Conservation (phyloP, 2,888 invertebrate species). For the Stomorhina lunata region DNA sequence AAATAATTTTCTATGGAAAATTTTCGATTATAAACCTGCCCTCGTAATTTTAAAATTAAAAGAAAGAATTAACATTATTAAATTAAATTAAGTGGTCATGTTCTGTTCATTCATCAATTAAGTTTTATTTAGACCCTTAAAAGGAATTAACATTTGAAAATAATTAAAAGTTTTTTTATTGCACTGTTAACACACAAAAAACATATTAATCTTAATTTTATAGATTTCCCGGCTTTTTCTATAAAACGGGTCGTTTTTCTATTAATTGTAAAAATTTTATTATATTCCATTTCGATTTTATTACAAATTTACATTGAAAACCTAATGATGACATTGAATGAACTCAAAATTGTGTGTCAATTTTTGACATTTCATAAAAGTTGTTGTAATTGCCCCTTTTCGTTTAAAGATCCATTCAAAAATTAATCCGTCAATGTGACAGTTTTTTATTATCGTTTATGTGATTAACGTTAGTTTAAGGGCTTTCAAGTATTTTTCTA, state of each 20-base stretch:
- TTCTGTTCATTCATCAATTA: slow-evolving; percentile 7
- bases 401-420: slow-evolving; percentile 5
- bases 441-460: slow-evolving; percentile 32
- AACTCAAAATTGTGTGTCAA: background rate
- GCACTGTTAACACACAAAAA: background rate
- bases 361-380: slow-evolving; percentile 7
- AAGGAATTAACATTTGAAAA: background rate
- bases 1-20: too few species aligned
- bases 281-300: slow-evolving; percentile 16
- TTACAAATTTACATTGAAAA: slow-evolving; percentile 1
- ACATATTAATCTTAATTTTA: slow-evolving; percentile 32
- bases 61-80: too few species aligned
- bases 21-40: too few species aligned
- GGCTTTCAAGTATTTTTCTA: background rate
- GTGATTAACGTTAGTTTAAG: slow-evolving; percentile 34
- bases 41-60: too few species aligned
- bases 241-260: background rate
- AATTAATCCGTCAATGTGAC: slow-evolving; percentile 51
- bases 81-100: too few species aligned
- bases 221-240: background rate
- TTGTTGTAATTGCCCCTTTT: background rate
- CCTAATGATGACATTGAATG: background rate
- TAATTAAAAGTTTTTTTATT: slow-evolving; percentile 40
- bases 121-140: background rate
- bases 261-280: slow-evolving; percentile 25